Evolutionary conservation across 1,140 invertebrate species (phyloP), one percentile per base, ranked within the genome.

Genomic region (Drosophila asahinai): DNA sequence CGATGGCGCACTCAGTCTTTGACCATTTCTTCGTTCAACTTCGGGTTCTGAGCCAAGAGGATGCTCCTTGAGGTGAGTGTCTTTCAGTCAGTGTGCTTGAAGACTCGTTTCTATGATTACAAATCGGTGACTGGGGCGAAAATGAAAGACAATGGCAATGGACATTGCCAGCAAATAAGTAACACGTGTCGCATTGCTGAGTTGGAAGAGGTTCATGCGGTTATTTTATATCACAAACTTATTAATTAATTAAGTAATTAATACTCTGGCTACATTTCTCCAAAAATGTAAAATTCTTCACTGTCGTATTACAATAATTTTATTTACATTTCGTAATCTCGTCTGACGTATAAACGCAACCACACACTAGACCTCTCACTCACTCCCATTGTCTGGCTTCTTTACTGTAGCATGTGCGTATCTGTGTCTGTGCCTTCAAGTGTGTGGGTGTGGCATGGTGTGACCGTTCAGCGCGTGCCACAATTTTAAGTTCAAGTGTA

Each of bases 401-500:
- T 14, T 12, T 11, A 6, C 52, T 38, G 12, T 8, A 1, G 6
- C 30, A 19, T 9, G 11, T 51, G 25, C 17, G 19, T 60, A 9
- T 15, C 11, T 52, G 6, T n/a, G 3, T 42, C 52, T 74, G 38
- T 40, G 49, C 42, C 58, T 59, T 11, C 1, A 38, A 33, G 59
- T 49, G 58, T 30, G 60, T 59, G 57, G 49, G 12, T 68, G 33
- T 43, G 47, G 55, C 22, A 12, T 22, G 19, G 63, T 59, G 49
- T 30, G 7, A 9, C 42, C 30, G 33, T 45, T 22, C 14, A 45
- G 71, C 67, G 77, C 77, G 81, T 80, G 82, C 74, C 64, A 63
- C 74, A 72, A 86, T 81, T 84, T 81, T 60, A 66, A 84, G 82
- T 75, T 86, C 78, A 86, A 86, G 78, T 81, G 77, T 86, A 86